These are phyloP conservation scores for Proterorhinus semilunaris DNA, from an alignment of 2,113 vertebrate genomes.

Conservation along the genomic window DNA sequence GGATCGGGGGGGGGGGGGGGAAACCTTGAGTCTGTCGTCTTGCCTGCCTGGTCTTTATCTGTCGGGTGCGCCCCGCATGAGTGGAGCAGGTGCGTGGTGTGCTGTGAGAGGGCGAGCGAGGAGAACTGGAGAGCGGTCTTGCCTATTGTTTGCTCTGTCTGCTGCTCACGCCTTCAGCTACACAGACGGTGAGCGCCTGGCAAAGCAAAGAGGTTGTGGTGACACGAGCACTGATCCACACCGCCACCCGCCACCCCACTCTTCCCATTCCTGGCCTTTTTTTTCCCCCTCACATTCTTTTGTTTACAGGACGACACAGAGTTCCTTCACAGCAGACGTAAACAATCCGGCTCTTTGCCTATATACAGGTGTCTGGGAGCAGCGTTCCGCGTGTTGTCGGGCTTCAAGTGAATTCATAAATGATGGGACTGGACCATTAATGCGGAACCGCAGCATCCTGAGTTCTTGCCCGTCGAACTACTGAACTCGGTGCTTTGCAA, in stretches of 20 bases:
- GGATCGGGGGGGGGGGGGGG: neutral
- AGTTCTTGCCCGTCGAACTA: no score
- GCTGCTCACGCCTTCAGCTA: constrained; percentile 38
- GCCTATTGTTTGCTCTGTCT: constrained; percentile 50
- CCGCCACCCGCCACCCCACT: neutral
- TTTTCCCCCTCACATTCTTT: no score
- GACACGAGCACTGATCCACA: constrained; percentile 54
- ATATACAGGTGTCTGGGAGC: neutral
- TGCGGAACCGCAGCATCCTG: no score
- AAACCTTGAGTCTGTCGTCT: constrained; percentile 35
- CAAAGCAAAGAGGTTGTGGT: constrained; percentile 54
- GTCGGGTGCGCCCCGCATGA: constrained; percentile 23
- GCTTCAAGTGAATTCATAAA: no score
- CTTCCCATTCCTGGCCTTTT: neutral
- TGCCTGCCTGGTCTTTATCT: constrained; percentile 31
- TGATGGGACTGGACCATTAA: no score
- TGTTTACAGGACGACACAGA: neutral
- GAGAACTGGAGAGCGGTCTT: constrained; percentile 12
- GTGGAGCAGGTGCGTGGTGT: constrained; percentile 45
- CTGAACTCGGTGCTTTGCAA: no score
- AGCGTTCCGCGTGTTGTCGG: neutral
- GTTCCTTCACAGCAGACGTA: neutral
- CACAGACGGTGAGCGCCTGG: constrained; percentile 48
- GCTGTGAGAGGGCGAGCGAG: constrained; percentile 20
- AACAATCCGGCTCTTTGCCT: neutral